Percentiles rank a stretch among this genome's conserved stretches.
Conservation (phyloP, 2,888 invertebrate species). For the Drosophila lacicola region DNA sequence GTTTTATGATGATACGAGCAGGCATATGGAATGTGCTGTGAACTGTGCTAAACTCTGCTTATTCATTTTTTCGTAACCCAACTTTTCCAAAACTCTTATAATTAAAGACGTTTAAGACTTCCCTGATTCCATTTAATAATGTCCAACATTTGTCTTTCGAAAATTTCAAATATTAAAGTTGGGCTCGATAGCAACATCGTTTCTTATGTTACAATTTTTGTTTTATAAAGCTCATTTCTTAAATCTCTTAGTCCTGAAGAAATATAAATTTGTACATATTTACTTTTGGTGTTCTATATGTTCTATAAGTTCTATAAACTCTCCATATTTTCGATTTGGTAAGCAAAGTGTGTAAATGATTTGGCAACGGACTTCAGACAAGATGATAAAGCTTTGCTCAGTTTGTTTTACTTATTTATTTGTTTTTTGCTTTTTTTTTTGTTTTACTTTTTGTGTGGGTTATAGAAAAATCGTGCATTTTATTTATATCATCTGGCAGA, state of each 20-base stretch:
- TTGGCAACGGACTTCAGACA: constrained; percentile 1
- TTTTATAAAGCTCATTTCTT: too few relatives aligned
- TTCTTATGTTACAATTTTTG: too few relatives aligned
- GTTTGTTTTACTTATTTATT: constrained; percentile 15
- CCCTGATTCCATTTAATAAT: too few relatives aligned
- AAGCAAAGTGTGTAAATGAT: not conserved
- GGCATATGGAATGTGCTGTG: constrained; percentile 4
- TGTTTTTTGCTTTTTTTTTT: constrained; percentile 8
- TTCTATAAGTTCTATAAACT: not conserved
- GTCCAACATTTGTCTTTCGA: too few relatives aligned
- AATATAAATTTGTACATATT: too few relatives aligned
- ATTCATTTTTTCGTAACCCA: not conserved
- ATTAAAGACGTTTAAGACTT: too few relatives aligned
- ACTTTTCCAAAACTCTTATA: too few relatives aligned
- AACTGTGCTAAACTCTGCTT: not conserved
- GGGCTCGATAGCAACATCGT: too few relatives aligned
- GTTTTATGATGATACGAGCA: constrained; percentile 4
- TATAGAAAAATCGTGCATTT: constrained; percentile 66
- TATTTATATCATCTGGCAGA: constrained; percentile 75
- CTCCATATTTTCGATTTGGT: too few relatives aligned
- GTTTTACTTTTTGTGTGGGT: constrained; percentile 29
- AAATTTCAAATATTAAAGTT: too few relatives aligned
- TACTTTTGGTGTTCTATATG: too few relatives aligned
- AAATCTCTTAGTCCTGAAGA: too few relatives aligned
- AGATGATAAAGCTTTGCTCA: constrained; percentile 18